Percentiles rank a stretch among this genome's conserved stretches.
These are phyloP conservation scores for Hypena proboscidalis DNA, from an alignment of 2,888 invertebrate genomes.

Conservation along the genomic window DNA sequence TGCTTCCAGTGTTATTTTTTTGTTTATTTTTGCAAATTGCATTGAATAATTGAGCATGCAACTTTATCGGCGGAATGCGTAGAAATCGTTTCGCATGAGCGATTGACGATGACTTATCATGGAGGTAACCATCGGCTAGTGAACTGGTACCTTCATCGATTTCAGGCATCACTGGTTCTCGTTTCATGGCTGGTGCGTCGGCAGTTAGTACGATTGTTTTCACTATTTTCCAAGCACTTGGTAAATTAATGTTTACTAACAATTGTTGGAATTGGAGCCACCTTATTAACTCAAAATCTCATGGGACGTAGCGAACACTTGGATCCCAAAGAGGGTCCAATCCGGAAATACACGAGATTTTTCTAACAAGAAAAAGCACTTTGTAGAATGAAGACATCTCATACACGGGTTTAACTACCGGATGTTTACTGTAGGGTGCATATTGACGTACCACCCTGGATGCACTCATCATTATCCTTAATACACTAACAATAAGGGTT, in stretches of 20 bases:
- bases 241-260: constrained; percentile 47
- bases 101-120: constrained; percentile 59
- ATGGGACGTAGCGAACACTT: constrained; percentile 32
- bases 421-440: constrained; percentile 60
- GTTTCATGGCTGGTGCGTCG: constrained; percentile 70
- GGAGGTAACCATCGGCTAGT: constrained; percentile 62
- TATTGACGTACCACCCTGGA: constrained; percentile 17
- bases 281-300: constrained; percentile 18
- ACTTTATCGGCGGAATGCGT: constrained; percentile 61
- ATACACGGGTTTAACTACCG: constrained; percentile 56
- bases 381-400: constrained; percentile 54
- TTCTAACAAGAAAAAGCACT: constrained; percentile 68
- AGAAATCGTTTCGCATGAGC: constrained; percentile 72
- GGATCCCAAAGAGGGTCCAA: constrained; percentile 21
- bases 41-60: constrained; percentile 33
- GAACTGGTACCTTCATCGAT: constrained; percentile 60
- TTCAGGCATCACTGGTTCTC: constrained; percentile 70
- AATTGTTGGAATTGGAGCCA: constrained; percentile 42
- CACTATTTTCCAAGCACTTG: constrained; percentile 26
- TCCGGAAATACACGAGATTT: constrained; percentile 38
- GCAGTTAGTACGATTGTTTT: constrained; percentile 44
- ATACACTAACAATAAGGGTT: constrained; percentile 20
- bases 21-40: constrained; percentile 27
- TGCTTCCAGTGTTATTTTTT: constrained; percentile 29
- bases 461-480: constrained; percentile 24